Evolutionary conservation across 2,113 vertebrate genomes (phyloP).

Genomic region (Puffinus mauretanicus): DNA sequence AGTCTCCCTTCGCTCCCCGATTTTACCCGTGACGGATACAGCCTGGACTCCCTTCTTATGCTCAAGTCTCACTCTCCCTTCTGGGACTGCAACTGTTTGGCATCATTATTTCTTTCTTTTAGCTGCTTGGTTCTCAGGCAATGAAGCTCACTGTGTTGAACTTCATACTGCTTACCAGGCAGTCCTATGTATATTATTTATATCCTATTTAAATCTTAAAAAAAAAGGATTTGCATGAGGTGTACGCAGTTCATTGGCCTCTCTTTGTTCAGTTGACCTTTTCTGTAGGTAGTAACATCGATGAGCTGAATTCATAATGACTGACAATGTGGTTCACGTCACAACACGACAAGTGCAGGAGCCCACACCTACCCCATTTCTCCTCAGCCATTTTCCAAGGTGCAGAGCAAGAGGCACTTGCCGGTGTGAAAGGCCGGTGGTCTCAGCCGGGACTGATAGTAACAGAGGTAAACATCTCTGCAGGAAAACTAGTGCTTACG

Average conservation of each 20-base stretch:
- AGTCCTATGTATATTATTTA: not conserved
- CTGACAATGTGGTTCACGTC: fast-evolving
- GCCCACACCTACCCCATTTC: not conserved
- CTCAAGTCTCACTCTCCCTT: not conserved
- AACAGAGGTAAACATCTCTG: not conserved
- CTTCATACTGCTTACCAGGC: not conserved
- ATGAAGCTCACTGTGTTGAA: not conserved
- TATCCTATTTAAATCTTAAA: not conserved
- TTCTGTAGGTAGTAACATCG: not conserved
- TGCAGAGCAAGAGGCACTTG: not conserved
- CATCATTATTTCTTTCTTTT: not conserved
- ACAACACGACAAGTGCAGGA: not conserved
- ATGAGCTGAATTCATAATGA: not conserved
- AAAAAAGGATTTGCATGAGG: not conserved
- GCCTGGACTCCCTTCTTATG: not conserved
- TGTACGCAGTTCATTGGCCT: not conserved
- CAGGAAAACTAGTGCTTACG: not conserved
- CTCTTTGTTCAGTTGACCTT: not conserved
- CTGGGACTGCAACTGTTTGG: not conserved
- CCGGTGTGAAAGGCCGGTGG: not conserved
- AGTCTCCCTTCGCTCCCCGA: not conserved
- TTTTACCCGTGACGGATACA: not conserved
- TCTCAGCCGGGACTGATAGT: not conserved
- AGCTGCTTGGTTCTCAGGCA: not conserved
- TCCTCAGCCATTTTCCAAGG: not conserved